Conservation (phyloP, 2,888 invertebrate genomes). For the Noctua pronuba region DNA sequence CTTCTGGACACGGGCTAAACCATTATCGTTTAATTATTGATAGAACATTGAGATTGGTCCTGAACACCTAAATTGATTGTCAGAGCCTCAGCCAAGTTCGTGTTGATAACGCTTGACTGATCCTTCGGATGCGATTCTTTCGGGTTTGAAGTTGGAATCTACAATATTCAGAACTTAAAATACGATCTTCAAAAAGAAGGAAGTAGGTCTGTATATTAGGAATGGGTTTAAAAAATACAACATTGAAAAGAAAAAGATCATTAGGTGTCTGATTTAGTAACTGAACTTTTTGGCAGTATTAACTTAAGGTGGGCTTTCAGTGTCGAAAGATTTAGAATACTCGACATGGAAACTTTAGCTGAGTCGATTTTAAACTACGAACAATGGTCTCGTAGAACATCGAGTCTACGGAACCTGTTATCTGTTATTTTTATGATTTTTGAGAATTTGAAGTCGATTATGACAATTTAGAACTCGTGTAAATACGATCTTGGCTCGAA, state of each 20-base stretch:
- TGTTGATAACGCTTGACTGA: slow-evolving; percentile 30
- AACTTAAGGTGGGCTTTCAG: background rate
- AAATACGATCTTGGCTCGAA: background rate
- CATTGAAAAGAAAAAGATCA: background rate
- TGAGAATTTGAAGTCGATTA: background rate
- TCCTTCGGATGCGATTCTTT: slow-evolving; percentile 13
- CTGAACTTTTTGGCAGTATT: background rate
- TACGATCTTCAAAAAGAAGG: background rate
- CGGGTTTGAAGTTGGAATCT: background rate
- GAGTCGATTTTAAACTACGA: background rate
- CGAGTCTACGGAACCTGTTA: background rate
- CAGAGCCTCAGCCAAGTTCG: slow-evolving; percentile 25
- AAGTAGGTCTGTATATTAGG: background rate
- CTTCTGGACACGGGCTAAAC: background rate
- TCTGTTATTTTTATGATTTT: background rate
- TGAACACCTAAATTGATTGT: background rate
- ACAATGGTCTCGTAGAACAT: slow-evolving; percentile 11
- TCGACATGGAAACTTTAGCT: background rate
- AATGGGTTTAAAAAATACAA: background rate
- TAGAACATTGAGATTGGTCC: slow-evolving; percentile 21
- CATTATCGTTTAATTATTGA: slow-evolving; percentile 30
- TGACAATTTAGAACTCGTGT: background rate
- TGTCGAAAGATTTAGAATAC: background rate
- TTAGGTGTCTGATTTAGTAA: background rate
- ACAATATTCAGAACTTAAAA: background rate